phyloP scores from a whole-genome alignment of 2,113 vertebrate genomes.

The Silurus glanis region DNA sequence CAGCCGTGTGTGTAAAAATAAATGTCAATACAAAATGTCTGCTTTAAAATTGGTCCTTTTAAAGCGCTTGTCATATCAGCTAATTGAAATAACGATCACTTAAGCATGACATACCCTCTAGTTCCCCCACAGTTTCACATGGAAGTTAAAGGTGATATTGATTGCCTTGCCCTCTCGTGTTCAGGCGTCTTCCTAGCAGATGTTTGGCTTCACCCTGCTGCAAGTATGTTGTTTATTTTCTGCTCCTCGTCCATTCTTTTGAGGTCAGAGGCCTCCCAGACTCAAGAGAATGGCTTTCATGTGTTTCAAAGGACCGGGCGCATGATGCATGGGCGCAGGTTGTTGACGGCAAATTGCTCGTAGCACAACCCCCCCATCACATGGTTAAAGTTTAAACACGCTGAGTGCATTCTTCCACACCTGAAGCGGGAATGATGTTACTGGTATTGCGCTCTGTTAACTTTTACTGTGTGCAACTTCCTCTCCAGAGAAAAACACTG shows the following conservation, averaged over 20 bases:
- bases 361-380: slow-evolving; percentile 44
- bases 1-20: neutral
- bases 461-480: slow-evolving; percentile 24
- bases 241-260: slow-evolving; percentile 64
- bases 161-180: slow-evolving; percentile 55
- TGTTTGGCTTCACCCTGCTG: slow-evolving; percentile 70
- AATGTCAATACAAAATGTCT: neutral
- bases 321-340: slow-evolving; percentile 69
- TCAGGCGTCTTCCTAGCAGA: slow-evolving; percentile 65
- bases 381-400: slow-evolving; percentile 70
- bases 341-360: slow-evolving; percentile 48
- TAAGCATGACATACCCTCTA: slow-evolving; percentile 68
- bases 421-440: slow-evolving; percentile 27
- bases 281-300: slow-evolving; percentile 43
- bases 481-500: neutral
- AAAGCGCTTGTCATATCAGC: slow-evolving; percentile 10
- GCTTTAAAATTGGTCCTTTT: neutral
- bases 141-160: slow-evolving; percentile 60
- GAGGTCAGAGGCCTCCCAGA: slow-evolving; percentile 71
- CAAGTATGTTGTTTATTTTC: slow-evolving; percentile 67
- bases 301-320: slow-evolving; percentile 64
- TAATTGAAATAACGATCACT: slow-evolving; percentile 69
- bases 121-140: slow-evolving; percentile 27
- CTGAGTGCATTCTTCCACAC: slow-evolving; percentile 66
- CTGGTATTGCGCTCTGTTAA: slow-evolving; percentile 33